phyloP scores from a whole-genome alignment of 2,113 vertebrate genomes.

The Machaerirhynchus nigripectus region DNA sequence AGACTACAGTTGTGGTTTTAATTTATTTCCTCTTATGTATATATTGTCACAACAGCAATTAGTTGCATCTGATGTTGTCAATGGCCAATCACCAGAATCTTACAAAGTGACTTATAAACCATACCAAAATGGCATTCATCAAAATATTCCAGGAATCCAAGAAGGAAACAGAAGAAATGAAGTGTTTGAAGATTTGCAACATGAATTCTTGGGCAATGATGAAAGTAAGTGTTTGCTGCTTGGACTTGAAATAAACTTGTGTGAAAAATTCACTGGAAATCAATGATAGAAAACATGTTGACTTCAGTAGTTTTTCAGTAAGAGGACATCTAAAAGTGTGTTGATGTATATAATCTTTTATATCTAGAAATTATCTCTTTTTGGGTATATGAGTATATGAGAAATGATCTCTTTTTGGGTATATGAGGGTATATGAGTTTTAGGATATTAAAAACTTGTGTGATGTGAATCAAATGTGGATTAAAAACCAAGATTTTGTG shows the following conservation, averaged over 20 bases:
- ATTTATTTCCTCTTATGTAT: neutral
- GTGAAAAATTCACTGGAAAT: neutral
- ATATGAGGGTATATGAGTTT: neutral
- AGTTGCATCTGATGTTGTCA: conserved; percentile 59
- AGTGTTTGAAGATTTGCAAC: conserved; percentile 82
- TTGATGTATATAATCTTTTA: neutral
- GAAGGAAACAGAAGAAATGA: conserved; percentile 63
- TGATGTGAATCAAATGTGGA: neutral
- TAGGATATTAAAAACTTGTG: neutral
- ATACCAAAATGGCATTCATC: conserved; percentile 73
- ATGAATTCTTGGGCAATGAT: conserved; percentile 82
- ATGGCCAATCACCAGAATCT: conserved; percentile 58
- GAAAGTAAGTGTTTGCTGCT: conserved; percentile 78
- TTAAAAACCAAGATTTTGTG: neutral
- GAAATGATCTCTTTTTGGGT: neutral
- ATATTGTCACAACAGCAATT: conserved; percentile 62
- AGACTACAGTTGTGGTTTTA: neutral
- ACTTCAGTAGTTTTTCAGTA: neutral
- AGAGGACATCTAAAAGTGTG: neutral
- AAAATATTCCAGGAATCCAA: conserved; percentile 66
- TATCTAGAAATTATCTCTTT: neutral
- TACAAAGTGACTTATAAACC: conserved; percentile 86
- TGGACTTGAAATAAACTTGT: neutral
- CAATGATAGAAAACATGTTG: neutral
- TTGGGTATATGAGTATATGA: too few relatives aligned